phyloP scores from a whole-genome alignment of 2,797 vertebrate species.

The Myotis daubentonii region DNA sequence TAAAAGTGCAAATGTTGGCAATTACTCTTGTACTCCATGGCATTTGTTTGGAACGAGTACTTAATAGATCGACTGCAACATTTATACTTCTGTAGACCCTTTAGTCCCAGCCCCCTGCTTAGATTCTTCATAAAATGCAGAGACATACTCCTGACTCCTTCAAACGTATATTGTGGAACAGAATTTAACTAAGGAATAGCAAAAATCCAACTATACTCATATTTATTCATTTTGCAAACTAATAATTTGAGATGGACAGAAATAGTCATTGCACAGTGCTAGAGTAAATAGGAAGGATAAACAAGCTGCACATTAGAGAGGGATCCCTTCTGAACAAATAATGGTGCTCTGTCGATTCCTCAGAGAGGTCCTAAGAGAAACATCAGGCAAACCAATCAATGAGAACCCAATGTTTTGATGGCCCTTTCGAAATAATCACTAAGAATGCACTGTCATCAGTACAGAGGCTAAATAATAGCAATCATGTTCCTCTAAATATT shows the following conservation, averaged over 20 bases:
- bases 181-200: not conserved
- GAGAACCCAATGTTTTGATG: not conserved
- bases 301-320: not conserved
- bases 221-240: not conserved
- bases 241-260: not conserved
- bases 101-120: constrained; percentile 21
- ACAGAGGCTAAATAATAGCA: not conserved
- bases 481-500: not conserved
- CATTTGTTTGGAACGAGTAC: constrained; percentile 54
- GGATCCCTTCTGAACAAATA: not conserved
- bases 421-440: not conserved
- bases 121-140: not conserved
- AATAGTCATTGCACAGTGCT: not conserved
- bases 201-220: not conserved
- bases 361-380: not conserved
- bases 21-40: constrained; percentile 6
- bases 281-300: not conserved
- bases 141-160: not conserved
- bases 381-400: not conserved
- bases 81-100: constrained; percentile 14
- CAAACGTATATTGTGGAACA: not conserved
- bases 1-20: constrained; percentile 34
- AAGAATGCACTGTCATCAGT: not conserved
- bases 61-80: constrained; percentile 60
- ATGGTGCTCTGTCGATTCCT: not conserved